Conservation (phyloP, 2,797 vertebrate species). For the Megaceryle alcyon region DNA sequence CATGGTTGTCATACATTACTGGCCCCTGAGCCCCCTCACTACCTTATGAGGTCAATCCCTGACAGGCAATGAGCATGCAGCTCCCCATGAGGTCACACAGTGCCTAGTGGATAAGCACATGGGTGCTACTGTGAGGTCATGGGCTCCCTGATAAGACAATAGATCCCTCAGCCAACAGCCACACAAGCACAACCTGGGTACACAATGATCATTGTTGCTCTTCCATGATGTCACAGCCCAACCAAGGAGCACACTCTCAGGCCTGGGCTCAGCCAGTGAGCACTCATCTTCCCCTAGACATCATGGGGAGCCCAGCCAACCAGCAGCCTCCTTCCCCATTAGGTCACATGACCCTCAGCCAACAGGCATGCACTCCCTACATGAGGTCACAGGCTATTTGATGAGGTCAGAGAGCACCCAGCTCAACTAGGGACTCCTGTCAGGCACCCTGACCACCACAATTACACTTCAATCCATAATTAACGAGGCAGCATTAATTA, state of each 20-base stretch:
- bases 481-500: neutral
- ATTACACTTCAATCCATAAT: neutral
- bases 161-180: neutral
- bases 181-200: no score
- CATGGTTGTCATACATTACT: fast-evolving
- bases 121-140: fast-evolving
- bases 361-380: fast-evolving
- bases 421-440: neutral
- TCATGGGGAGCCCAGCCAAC: no score
- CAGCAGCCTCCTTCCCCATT: neutral
- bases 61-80: fast-evolving
- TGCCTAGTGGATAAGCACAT: fast-evolving
- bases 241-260: fast-evolving
- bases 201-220: fast-evolving
- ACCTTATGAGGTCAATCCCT: fast-evolving
- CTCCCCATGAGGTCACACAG: neutral
- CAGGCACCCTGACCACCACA: neutral
- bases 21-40: neutral
- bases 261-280: fast-evolving
- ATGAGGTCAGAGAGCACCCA: neutral
- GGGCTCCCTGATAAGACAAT: fast-evolving
- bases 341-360: fast-evolving
- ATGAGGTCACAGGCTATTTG: neutral
- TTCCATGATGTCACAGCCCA: fast-evolving
- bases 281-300: neutral